Conservation (phyloP, 2,113 vertebrate species). For the Gymnocephalus cernua region DNA sequence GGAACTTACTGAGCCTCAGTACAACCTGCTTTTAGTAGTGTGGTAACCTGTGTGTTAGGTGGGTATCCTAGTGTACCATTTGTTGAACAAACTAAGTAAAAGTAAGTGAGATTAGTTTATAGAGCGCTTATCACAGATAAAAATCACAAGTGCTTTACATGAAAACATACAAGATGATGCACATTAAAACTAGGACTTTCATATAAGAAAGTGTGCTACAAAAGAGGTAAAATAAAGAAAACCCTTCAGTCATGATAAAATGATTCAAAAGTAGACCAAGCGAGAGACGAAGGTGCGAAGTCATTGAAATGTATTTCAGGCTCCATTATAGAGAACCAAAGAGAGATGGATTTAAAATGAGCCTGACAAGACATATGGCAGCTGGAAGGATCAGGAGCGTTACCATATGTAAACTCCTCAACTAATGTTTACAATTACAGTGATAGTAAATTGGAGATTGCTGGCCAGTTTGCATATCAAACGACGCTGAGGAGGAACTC, state of each 20-base stretch:
- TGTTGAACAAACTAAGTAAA: background rate
- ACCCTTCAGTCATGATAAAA: background rate
- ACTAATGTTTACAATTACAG: constrained; percentile 70
- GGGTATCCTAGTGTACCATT: background rate
- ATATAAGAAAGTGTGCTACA: background rate
- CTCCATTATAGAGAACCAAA: background rate
- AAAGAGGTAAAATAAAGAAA: background rate
- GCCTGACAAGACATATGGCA: constrained; percentile 17
- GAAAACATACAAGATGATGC: too few species aligned
- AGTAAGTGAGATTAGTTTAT: too few species aligned
- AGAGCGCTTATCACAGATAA: too few species aligned
- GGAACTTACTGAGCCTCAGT: background rate
- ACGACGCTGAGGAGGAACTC: constrained; percentile 56
- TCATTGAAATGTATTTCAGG: background rate
- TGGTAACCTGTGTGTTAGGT: background rate
- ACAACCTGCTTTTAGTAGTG: background rate
- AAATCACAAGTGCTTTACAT: too few species aligned
- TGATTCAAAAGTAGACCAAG: background rate
- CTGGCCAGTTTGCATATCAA: constrained; percentile 70
- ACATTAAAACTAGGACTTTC: background rate
- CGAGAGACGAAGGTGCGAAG: background rate
- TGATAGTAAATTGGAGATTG: constrained; percentile 65
- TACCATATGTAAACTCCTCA: constrained; percentile 61
- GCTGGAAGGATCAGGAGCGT: constrained; percentile 48
- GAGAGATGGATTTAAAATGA: constrained; percentile 16